These are phyloP conservation scores for Malurus alboscapulatus DNA, from an alignment of 2,113 vertebrate species.

Conservation along the genomic window DNA sequence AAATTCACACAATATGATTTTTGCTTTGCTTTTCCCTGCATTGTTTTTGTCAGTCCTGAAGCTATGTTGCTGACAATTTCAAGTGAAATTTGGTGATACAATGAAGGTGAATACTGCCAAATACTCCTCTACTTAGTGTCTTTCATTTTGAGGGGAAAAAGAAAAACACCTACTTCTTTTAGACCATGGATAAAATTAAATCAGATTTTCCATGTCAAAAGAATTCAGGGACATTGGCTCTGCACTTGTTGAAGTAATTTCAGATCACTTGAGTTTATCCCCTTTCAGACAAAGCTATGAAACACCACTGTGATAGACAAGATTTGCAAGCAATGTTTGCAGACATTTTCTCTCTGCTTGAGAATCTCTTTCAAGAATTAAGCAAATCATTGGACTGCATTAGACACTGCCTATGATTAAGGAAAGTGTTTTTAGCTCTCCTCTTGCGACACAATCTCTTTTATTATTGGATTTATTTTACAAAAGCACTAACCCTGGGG, in stretches of 20 bases:
- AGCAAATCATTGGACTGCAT: background rate
- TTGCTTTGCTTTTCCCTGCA: background rate
- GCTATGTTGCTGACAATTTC: background rate
- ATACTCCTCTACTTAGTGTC: background rate
- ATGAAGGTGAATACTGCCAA: background rate
- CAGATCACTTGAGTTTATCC: slow-evolving; percentile 5
- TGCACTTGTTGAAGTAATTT: background rate
- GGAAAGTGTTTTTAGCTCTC: background rate
- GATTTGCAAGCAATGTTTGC: background rate
- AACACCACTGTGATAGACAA: background rate
- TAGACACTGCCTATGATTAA: background rate
- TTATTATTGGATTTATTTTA: background rate
- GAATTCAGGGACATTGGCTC: background rate
- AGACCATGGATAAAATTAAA: background rate
- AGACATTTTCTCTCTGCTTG: background rate
- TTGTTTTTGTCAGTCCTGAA: background rate
- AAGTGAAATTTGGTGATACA: background rate
- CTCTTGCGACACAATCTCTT: background rate
- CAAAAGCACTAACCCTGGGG: background rate
- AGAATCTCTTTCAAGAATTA: background rate
- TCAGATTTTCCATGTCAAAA: background rate
- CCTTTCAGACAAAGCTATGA: background rate
- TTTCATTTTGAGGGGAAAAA: background rate
- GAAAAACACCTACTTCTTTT: background rate
- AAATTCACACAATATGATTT: background rate